Conservation (phyloP, 2,113 vertebrate species). For the Nematolebias whitei region DNA sequence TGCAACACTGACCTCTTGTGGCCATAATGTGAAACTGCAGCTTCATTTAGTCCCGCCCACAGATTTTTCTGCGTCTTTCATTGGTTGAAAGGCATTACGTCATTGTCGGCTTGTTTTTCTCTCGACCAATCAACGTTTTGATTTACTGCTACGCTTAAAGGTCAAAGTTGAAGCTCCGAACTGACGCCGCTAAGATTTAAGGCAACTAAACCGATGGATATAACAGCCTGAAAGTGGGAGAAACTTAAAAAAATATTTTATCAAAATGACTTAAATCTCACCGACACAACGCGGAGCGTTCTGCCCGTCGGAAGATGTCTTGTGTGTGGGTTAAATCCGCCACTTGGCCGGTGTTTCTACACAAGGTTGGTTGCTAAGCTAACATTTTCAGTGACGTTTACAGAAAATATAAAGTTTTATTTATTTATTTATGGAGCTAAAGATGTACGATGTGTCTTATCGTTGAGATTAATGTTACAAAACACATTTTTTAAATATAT, state of each 20-base stretch:
- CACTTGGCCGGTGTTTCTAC: conserved; percentile 41
- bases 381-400: neutral
- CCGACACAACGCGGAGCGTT: neutral
- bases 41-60: neutral
- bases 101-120: conserved; percentile 21
- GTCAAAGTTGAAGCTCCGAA: neutral
- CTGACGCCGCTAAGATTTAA: neutral
- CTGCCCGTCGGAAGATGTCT: conserved; percentile 23
- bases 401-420: no score
- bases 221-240: neutral
- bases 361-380: conserved; percentile 63
- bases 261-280: neutral
- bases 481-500: neutral
- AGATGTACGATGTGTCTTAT: neutral
- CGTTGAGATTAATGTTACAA: neutral
- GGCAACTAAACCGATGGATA: accelerated
- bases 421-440: no score
- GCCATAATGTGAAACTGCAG: neutral
- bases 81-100: conserved; percentile 35
- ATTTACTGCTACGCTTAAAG: conserved; percentile 22
- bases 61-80: neutral
- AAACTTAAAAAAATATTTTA: accelerated
- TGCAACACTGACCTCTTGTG: conserved; percentile 63
- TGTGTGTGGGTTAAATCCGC: conserved; percentile 11
- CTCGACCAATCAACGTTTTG: conserved; percentile 12